These are phyloP conservation scores for Chionoecetes opilio DNA, from an alignment of 1,140 invertebrate species.

Conservation along the genomic window DNA sequence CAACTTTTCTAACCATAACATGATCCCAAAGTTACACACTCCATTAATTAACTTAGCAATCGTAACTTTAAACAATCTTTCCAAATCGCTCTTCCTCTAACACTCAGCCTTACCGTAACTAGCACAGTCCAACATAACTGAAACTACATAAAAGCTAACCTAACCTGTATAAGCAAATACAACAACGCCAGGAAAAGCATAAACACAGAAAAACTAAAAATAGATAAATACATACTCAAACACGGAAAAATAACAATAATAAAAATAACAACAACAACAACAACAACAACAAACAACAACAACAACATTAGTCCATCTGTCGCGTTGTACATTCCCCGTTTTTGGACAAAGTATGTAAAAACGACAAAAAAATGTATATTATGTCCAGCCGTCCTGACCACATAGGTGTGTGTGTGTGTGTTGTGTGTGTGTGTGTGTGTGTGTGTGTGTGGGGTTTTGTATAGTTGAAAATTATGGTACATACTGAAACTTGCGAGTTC, in stretches of 20 bases:
- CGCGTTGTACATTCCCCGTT: not conserved
- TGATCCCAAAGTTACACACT: no score
- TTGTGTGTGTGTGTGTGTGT: slow-evolving; percentile 28
- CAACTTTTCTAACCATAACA: no score
- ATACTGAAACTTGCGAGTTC: not conserved
- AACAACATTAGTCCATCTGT: not conserved
- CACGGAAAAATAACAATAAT: no score
- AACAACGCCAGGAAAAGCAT: not conserved
- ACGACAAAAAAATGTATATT: not conserved
- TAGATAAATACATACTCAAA: no score
- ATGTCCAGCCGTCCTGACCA: not conserved
- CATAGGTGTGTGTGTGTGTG: not conserved
- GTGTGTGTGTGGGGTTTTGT: not conserved
- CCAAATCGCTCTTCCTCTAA: no score
- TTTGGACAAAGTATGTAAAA: not conserved
- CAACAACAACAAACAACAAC: not conserved
- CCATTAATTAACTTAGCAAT: no score
- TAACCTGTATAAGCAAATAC: not conserved
- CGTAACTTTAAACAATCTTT: no score
- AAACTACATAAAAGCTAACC: not conserved
- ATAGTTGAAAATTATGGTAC: not conserved
- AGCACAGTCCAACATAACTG: no score
- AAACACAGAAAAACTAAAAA: not conserved
- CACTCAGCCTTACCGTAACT: no score
- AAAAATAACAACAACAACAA: no score